Conservation (phyloP, 2,113 vertebrate species). For the Zapornia atra region DNA sequence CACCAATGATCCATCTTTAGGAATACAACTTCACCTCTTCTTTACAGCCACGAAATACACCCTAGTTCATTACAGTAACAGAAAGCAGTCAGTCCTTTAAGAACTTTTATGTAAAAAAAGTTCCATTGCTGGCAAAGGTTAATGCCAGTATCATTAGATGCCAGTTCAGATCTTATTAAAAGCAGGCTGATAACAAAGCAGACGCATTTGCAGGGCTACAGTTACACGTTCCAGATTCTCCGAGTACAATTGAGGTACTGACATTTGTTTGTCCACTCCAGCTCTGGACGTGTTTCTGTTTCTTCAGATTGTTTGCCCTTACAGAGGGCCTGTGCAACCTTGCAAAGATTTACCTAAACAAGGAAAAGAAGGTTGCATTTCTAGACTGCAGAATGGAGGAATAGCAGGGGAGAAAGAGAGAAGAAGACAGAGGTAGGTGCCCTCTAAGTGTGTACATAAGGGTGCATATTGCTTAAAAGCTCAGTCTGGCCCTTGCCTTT, state of each 20-base stretch:
- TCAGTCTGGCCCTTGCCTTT: background rate
- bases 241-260: background rate
- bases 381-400: background rate
- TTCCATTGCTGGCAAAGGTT: background rate
- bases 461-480: background rate
- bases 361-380: background rate
- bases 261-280: background rate
- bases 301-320: background rate
- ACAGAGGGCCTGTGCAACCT: background rate
- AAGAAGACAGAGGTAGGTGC: background rate
- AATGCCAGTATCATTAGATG: background rate
- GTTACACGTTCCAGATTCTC: background rate
- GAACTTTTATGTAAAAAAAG: background rate
- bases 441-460: background rate
- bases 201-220: accelerated
- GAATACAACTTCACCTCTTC: background rate
- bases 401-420: too few relatives aligned
- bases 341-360: background rate
- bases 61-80: background rate
- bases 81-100: background rate
- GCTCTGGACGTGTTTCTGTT: background rate
- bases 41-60: background rate
- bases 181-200: background rate
- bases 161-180: background rate
- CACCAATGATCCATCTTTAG: background rate